Percentiles rank a stretch among this genome's conserved stretches.
These are phyloP conservation scores for Ciona savignyi DNA, from an alignment of 23 tunicate genomes.

Conservation along the genomic window DNA sequence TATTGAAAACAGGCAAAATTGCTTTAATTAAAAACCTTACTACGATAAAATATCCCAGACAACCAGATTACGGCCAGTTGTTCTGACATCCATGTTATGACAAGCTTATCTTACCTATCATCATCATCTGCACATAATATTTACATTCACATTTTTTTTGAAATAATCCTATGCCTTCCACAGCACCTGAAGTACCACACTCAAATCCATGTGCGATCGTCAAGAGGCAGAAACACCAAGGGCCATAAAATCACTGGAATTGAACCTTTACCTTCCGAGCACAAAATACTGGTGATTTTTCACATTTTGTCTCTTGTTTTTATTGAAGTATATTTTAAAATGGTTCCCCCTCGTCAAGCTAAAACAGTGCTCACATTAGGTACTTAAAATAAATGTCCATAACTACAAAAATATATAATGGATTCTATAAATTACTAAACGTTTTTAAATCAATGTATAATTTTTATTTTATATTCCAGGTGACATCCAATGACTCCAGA, in stretches of 20 bases:
- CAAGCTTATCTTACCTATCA: too few species aligned
- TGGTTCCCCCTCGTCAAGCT: not conserved
- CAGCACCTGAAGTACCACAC: constrained; percentile 97
- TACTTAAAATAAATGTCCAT: too few species aligned
- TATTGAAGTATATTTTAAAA: not conserved
- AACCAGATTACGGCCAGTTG: too few species aligned
- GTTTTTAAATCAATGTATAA: not conserved
- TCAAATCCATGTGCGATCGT: constrained; percentile 83
- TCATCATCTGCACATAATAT: too few species aligned
- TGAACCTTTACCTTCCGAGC: constrained; percentile 82
- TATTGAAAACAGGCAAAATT: too few species aligned
- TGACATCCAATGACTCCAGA: constrained; percentile 91
- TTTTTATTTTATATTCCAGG: constrained; percentile 26
- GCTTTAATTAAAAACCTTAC: too few species aligned
- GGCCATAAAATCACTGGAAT: constrained; percentile 92
- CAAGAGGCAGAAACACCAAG: constrained; percentile 63
- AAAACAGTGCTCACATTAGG: too few species aligned
- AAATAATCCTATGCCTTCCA: not conserved
- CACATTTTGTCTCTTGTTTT: not conserved
- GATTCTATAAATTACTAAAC: not conserved
- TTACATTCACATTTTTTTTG: too few species aligned
- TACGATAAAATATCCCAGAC: too few species aligned
- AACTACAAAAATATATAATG: too few species aligned
- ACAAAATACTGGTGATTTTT: constrained; percentile 71
- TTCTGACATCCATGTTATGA: too few species aligned